phyloP scores from a whole-genome alignment of 2,113 vertebrate genomes.

The Urocitellus parryii region DNA sequence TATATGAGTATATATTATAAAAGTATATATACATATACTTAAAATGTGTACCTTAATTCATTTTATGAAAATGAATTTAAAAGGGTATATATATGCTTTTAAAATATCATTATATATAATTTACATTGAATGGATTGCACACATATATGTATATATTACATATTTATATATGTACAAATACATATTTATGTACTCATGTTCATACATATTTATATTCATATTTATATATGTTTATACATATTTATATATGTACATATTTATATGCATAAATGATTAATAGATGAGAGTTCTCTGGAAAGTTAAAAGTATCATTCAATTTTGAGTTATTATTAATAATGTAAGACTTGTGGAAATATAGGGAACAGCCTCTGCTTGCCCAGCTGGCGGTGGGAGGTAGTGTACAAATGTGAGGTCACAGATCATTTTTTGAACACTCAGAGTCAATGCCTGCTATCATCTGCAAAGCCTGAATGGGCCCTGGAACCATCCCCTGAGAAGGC shows the following conservation, averaged over 20 bases:
- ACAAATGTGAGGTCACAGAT: not conserved
- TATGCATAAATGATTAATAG: not conserved
- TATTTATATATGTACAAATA: too few species aligned
- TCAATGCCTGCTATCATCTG: not conserved
- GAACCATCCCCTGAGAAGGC: not conserved
- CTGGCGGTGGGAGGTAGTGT: not conserved
- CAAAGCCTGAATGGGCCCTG: not conserved
- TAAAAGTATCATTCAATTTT: constrained; percentile 32
- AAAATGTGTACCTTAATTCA: too few species aligned
- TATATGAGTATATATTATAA: not conserved
- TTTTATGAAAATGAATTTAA: too few species aligned
- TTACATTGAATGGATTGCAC: too few species aligned
- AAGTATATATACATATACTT: too few species aligned
- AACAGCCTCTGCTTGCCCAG: not conserved
- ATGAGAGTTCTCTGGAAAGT: not conserved
- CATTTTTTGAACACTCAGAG: not conserved
- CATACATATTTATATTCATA: too few species aligned
- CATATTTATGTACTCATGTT: too few species aligned
- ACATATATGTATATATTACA: too few species aligned
- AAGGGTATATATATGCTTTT: too few species aligned
- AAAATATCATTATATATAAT: too few species aligned
- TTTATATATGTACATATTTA: too few species aligned
- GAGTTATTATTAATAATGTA: constrained; percentile 21
- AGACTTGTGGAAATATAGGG: not conserved
- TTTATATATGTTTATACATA: too few species aligned